These are phyloP conservation scores for Morinoia aosen DNA, from an alignment of 2,888 invertebrate species.

Conservation along the genomic window DNA sequence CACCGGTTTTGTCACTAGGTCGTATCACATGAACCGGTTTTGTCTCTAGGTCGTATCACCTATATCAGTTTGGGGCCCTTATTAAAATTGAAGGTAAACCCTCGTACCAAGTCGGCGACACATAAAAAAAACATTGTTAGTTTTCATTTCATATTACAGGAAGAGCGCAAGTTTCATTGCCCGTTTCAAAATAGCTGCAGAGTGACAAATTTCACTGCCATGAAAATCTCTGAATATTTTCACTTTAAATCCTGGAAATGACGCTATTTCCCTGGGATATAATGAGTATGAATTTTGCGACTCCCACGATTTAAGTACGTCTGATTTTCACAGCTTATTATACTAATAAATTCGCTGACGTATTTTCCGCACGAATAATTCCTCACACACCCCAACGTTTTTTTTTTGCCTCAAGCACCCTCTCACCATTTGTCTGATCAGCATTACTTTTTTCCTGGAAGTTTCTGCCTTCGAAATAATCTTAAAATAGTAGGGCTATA, in stretches of 20 bases:
- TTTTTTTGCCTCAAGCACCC: no score
- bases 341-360: no score
- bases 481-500: no score
- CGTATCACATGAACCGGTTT: neutral
- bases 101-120: neutral
- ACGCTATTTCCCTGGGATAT: neutral
- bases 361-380: no score
- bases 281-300: no score
- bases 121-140: neutral
- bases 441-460: no score
- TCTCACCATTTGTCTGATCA: no score
- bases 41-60: no score
- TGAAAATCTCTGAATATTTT: neutral
- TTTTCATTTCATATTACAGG: neutral
- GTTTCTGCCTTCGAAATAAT: no score
- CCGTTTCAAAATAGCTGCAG: neutral
- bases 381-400: no score
- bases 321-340: no score
- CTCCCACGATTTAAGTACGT: no score
- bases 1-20: neutral
- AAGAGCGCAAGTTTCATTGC: neutral
- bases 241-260: neutral
- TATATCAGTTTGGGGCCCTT: neutral
- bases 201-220: neutral
- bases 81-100: neutral